Evolutionary conservation across 2,797 vertebrate species (phyloP).

Genomic region (Mico argentatus): DNA sequence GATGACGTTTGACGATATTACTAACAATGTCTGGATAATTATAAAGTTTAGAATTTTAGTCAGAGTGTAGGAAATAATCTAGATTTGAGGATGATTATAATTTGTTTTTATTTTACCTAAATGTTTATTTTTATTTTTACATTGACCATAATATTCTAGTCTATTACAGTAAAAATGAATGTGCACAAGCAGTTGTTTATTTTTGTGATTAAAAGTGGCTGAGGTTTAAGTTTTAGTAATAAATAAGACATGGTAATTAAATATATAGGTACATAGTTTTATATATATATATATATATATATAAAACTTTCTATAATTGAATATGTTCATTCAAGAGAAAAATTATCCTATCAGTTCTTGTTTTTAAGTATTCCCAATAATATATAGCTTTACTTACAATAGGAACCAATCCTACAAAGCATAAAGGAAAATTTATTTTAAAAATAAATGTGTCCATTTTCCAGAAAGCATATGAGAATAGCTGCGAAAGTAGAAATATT

Average conservation of each 20-base stretch:
- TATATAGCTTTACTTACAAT: not conserved
- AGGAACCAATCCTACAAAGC: not conserved
- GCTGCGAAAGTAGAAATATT: not conserved
- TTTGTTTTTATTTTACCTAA: constrained; percentile 11
- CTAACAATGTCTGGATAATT: not conserved
- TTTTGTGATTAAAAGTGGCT: not conserved
- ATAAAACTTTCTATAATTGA: not conserved
- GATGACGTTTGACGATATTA: not conserved
- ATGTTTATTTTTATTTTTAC: not conserved
- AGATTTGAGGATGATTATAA: not conserved
- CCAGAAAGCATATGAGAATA: not conserved
- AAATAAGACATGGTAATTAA: not conserved
- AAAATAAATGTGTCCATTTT: not conserved
- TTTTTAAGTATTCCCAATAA: constrained; percentile 25
- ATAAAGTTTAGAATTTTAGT: not conserved
- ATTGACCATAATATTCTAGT: not conserved
- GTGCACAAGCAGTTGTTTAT: not conserved
- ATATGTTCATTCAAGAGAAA: not conserved
- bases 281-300: not conserved
- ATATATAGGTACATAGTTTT: not conserved
- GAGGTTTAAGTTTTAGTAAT: constrained; percentile 1
- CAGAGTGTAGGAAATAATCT: not conserved
- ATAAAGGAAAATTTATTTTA: constrained; percentile 19
- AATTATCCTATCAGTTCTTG: not conserved
- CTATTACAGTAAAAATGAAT: not conserved